These are phyloP conservation scores for Fragum sueziense DNA, from an alignment of 2,888 invertebrate species.

Conservation along the genomic window DNA sequence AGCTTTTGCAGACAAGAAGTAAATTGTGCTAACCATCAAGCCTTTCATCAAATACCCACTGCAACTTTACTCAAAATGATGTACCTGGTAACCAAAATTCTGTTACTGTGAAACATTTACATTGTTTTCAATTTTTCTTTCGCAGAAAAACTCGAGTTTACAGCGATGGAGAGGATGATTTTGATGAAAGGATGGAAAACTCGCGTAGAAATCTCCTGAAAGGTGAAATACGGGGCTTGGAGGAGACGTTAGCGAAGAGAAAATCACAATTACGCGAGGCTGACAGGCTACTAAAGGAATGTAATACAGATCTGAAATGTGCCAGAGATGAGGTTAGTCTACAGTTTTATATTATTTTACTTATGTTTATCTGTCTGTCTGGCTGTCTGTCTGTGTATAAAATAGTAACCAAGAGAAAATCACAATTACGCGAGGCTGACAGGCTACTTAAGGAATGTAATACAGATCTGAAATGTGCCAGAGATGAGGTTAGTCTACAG, in stretches of 20 bases:
- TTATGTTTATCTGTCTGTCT: too few species aligned
- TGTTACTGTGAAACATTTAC: too few species aligned
- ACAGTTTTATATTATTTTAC: too few species aligned
- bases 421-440: conserved; percentile 78
- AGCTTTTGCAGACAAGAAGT: too few species aligned
- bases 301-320: conserved; percentile 73
- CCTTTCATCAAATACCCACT: too few species aligned
- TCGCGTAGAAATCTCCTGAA: conserved; percentile 70
- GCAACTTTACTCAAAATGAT: too few species aligned
- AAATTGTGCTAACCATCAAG: too few species aligned
- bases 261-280: conserved; percentile 77
- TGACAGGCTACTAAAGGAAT: conserved; percentile 75
- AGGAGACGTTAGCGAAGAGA: conserved; percentile 78
- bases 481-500: conserved; percentile 76
- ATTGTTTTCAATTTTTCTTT: background rate
- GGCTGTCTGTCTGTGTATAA: too few species aligned
- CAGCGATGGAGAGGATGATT: conserved; percentile 68
- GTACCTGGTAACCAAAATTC: too few species aligned
- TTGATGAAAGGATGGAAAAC: conserved; percentile 69
- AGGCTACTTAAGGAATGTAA: conserved; percentile 74
- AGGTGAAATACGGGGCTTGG: conserved; percentile 77
- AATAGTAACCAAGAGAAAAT: conserved; percentile 76
- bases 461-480: conserved; percentile 73
- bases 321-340: conserved; percentile 76
- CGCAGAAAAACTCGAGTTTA: conserved; percentile 50